phyloP scores from a whole-genome alignment of 1,140 invertebrate genomes.

The Planococcus citri region DNA sequence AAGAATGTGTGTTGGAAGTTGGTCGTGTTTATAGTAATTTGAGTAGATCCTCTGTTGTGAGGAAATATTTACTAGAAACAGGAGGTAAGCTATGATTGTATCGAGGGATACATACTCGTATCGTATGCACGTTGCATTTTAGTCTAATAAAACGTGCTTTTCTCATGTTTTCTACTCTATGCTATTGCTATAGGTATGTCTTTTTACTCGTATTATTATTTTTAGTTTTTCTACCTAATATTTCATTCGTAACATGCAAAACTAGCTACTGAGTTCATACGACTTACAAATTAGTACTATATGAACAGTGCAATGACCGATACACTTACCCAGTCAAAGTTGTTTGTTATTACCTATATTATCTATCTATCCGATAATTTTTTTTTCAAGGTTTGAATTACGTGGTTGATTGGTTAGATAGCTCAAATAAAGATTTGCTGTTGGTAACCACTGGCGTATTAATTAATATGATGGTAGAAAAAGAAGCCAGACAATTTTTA shows the following conservation, averaged over 20 bases:
- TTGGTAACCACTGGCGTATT: slow-evolving; percentile 51
- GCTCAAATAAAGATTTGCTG: slow-evolving; percentile 42
- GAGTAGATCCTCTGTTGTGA: slow-evolving; percentile 44
- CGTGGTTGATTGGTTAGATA: slow-evolving; percentile 39
- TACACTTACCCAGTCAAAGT: not conserved
- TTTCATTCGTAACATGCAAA: too few relatives aligned
- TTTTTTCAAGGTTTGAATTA: slow-evolving; percentile 32
- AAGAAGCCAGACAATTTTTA: slow-evolving; percentile 40
- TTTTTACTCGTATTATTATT: too few relatives aligned
- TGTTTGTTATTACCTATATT: too few relatives aligned
- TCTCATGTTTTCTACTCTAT: too few relatives aligned
- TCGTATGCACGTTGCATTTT: slow-evolving; percentile 23
- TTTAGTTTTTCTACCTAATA: too few relatives aligned
- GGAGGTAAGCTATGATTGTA: slow-evolving; percentile 29
- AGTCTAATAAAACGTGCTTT: too few relatives aligned
- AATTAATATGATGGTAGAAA: slow-evolving; percentile 53
- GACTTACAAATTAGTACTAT: too few relatives aligned
- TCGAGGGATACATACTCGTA: too few relatives aligned
- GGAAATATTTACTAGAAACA: slow-evolving; percentile 42
- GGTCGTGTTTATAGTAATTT: slow-evolving; percentile 53
- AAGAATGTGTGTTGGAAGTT: slow-evolving; percentile 46
- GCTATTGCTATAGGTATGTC: too few relatives aligned
- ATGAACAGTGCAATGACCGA: not conserved
- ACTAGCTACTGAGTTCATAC: too few relatives aligned
- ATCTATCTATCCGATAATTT: not conserved